Evolutionary conservation across 2,113 vertebrate genomes (phyloP), one percentile per base, ranked within the genome.

Genomic region (Engystomops pustulosus): DNA sequence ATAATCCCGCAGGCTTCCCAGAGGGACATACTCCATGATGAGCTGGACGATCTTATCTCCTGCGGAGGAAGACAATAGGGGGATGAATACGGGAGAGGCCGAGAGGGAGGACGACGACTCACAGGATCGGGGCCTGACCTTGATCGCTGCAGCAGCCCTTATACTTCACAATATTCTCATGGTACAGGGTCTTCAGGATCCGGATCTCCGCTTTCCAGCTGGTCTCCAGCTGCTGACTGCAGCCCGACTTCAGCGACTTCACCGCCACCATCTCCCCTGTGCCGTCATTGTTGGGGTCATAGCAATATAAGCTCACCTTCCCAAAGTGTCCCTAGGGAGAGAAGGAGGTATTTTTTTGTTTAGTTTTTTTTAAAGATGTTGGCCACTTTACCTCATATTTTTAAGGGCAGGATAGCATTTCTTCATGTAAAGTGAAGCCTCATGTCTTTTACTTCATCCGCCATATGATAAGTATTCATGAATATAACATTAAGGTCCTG

Each of bases 1-100:
- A 87, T 96, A 98, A 3, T 98, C 96, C 2, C 93, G 89, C 67
- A 99, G 94, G 89, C 96, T 98, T n/a, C 97, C 96, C 38, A 95
- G 89, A 0, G 97, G 97, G 20, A 99, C 92, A 69, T 95, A 99
- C 85, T 99, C 97, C 97, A 99, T 99, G 87, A 99, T 96, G 0
- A 99, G 93, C 89, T 97, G 96, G 74, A 98, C 92, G 1, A 95
- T 88, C 88, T 94, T 95, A 45, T 96, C 96, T 12, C 96, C 96
- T 98, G 91, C 3, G 0, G 18, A 77, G 10, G 55, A 17, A 60
- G n/a, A 75, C 32, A 45, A 71, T 6, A 23, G 7, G 18, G 32
- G 75, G 49, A 10, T 38, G 30, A 60, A 55, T 6, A 49, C 30
- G 0, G 20, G 27, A 11, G 45, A 14, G 0, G 45, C 20, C 23